Percentiles rank a stretch among this genome's conserved stretches.
These are phyloP conservation scores for Toxotes lorentzi DNA, from an alignment of 2,797 vertebrate species.

Conservation along the genomic window DNA sequence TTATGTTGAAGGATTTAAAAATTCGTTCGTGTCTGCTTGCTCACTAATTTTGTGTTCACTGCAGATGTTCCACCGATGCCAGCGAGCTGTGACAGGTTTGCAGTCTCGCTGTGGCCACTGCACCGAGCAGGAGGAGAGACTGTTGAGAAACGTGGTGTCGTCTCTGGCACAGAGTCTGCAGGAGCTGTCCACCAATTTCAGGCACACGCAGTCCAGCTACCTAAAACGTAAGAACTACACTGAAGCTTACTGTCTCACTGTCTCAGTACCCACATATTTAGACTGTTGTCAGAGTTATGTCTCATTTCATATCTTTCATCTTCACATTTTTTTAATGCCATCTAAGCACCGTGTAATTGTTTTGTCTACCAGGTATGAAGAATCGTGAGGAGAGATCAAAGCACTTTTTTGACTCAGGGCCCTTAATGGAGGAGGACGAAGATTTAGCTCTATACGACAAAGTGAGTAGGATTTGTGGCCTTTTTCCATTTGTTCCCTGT, in stretches of 20 bases:
- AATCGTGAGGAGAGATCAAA: slow-evolving; percentile 97
- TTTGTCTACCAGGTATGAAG: slow-evolving; percentile 91
- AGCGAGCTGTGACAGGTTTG: slow-evolving; percentile 92
- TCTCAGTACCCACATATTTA: not conserved
- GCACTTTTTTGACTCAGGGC: slow-evolving; percentile 98
- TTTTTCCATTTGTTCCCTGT: not conserved
- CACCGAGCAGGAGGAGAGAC: slow-evolving; percentile 94
- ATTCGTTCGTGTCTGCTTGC: not conserved
- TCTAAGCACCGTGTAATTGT: slow-evolving; percentile 26
- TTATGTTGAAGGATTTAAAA: not conserved
- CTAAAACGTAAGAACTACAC: slow-evolving; percentile 92
- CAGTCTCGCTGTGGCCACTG: slow-evolving; percentile 91
- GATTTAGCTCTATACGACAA: slow-evolving; percentile 92
- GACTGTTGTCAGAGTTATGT: not conserved
- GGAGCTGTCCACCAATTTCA: slow-evolving; percentile 94
- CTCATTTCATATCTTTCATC: not conserved
- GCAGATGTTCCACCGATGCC: slow-evolving; percentile 98
- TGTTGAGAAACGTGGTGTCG: slow-evolving; percentile 94
- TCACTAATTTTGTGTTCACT: slow-evolving; percentile 9
- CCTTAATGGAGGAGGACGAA: slow-evolving; percentile 96
- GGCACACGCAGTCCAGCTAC: slow-evolving; percentile 96
- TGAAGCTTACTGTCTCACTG: not conserved
- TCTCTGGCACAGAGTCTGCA: slow-evolving; percentile 96
- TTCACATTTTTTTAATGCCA: not conserved
- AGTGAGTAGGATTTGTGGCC: slow-evolving; percentile 78